Evolutionary conservation across 2,113 vertebrate species (phyloP).

Genomic region (Forbesichthys agassizii): DNA sequence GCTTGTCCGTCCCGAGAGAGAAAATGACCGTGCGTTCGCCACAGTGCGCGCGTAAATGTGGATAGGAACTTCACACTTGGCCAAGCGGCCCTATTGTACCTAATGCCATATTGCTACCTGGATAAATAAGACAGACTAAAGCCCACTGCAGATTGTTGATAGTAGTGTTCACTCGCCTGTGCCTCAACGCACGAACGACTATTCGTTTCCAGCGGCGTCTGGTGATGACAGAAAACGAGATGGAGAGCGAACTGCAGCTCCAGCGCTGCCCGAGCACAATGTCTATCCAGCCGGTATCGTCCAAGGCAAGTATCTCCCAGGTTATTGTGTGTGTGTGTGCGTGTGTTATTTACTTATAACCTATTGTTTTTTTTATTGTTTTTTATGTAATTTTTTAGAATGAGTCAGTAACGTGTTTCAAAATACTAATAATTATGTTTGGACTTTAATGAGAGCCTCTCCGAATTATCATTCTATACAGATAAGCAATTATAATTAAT

Average conservation of each 20-base stretch:
- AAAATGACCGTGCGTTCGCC: slow-evolving; percentile 21
- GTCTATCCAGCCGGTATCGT: slow-evolving; percentile 77
- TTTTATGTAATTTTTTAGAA: neutral
- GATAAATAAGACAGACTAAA: slow-evolving; percentile 1
- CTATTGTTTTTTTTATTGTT: neutral
- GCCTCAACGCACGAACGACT: neutral
- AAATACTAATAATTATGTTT: neutral
- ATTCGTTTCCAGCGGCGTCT: neutral
- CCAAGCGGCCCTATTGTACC: too few species aligned
- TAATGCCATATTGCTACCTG: neutral
- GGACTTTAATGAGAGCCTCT: slow-evolving; percentile 26
- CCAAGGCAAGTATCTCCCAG: slow-evolving; percentile 77
- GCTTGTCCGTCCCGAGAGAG: slow-evolving; percentile 5
- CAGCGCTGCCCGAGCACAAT: slow-evolving; percentile 77
- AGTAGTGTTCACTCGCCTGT: slow-evolving; percentile 1
- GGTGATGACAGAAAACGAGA: slow-evolving; percentile 83
- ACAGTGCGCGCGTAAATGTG: slow-evolving; percentile 43
- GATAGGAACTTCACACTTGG: slow-evolving; percentile 17
- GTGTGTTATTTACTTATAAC: too few species aligned
- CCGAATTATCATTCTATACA: too few species aligned
- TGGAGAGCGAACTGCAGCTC: slow-evolving; percentile 80
- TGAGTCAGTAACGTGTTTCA: neutral
- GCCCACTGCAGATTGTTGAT: slow-evolving; percentile 6
- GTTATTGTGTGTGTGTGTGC: neutral
- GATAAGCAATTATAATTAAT: neutral